Base-by-base conservation (phyloP, 2,113 vertebrate genomes). In the Colius striatus region DNA sequence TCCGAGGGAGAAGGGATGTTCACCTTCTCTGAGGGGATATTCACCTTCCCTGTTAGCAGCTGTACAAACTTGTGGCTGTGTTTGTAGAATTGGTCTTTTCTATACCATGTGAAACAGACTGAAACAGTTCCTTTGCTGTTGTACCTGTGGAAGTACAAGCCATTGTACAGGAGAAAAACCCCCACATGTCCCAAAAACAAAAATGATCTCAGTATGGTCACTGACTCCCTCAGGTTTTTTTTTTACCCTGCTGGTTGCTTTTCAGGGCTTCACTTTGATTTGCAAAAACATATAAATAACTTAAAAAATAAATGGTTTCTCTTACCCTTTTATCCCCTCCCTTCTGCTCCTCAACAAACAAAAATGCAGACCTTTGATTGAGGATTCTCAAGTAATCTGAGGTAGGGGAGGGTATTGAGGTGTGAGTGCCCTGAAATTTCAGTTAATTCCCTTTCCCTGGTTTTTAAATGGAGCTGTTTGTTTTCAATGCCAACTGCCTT, bases 91-190 rank as follows among this genome's bases (percentile, higher is more conserved):
- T 77, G 79, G 92, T 97, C 93, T 98, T 97, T 98, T 97, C 79
- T 98, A 97, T 68, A 32, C 95, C 83, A 16, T 91, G 96, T 97
- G 95, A 96, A 95, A 97, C 91, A 93, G 95, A 97, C 80, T 91
- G 89, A 95, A 89, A 85, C 92, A 88, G 96, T 97, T 97, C 94
- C 94, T 96, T 97, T 97, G 97, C 97, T 97, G 84, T 98, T 97
- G 95, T 97, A 98, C 96, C 96, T 98, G 97, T 98, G 98, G 98
- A 98, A 98, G 97, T 97, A 98, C 96, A 98, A 98, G 98, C 98
- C 98, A 98, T 98, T 98, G 98, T 98, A 95, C 91, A 96, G 96
- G 95, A 47, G 23, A 38, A 47, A 66, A 70, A 4, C 51, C 29
- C 45, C 32, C 16, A 95, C 89, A 62, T 95, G 97, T 97, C 97